These are phyloP conservation scores for Psix sp. DNA, from an alignment of 1,140 invertebrate species.

Conservation along the genomic window DNA sequence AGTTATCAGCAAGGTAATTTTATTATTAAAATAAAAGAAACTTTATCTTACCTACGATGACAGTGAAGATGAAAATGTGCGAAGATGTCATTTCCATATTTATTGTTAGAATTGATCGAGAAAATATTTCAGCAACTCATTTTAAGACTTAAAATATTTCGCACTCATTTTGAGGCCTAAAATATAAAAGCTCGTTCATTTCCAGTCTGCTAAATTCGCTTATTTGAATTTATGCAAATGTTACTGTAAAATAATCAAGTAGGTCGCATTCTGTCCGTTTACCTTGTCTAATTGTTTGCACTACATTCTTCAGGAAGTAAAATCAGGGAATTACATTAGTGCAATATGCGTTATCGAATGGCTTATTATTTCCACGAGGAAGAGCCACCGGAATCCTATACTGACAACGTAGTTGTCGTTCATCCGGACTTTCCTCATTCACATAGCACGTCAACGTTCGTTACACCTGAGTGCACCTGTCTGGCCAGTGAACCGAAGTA, in stretches of 20 bases:
- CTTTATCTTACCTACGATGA: no score
- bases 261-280: conserved; percentile 9
- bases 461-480: conserved; percentile 50
- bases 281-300: conserved; percentile 19
- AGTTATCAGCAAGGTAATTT: no score
- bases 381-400: conserved; percentile 21
- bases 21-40: no score
- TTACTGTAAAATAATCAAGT: conserved; percentile 11
- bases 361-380: conserved; percentile 13
- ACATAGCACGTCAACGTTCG: conserved; percentile 42
- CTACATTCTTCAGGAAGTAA: conserved; percentile 29
- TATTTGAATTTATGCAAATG: conserved; percentile 3
- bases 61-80: no score
- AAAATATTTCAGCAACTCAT: no score
- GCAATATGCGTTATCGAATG: background rate
- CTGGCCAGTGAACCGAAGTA: conserved; percentile 50
- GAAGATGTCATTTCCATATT: no score
- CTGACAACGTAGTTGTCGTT: conserved; percentile 51
- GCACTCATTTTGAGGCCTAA: conserved; percentile 1
- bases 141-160: no score
- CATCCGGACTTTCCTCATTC: conserved; percentile 57
- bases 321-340: conserved; percentile 4
- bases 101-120: no score
- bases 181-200: background rate
- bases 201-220: background rate